These are phyloP conservation scores for Platygyra sinensis DNA, from an alignment of 64 coral and sea anemone species.

Conservation along the genomic window DNA sequence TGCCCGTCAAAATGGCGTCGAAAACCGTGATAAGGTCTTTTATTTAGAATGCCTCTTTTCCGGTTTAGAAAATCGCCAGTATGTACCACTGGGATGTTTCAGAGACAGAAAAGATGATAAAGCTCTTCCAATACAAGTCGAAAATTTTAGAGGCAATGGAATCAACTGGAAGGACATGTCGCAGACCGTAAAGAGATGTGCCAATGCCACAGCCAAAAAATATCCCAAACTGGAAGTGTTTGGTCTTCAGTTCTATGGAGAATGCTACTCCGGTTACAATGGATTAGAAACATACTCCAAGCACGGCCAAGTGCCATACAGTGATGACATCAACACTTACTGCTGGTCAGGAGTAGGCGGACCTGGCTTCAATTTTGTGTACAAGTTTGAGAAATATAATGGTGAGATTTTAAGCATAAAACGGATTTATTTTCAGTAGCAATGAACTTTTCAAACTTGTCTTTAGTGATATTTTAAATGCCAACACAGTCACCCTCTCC, in stretches of 20 bases:
- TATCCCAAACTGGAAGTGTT: constrained; percentile 5
- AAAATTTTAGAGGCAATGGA: constrained; percentile 6
- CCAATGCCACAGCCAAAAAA: neutral
- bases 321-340: neutral
- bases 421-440: no score
- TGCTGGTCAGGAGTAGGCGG: constrained; percentile 18
- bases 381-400: constrained; percentile 5
- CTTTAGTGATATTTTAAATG: no score
- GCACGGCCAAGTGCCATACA: neutral
- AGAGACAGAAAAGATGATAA: neutral
- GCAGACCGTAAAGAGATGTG: neutral
- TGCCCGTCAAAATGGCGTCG: no score
- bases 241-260: neutral
- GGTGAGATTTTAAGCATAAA: neutral
- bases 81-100: constrained; percentile 47
- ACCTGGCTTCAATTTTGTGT: neutral
- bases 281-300: neutral
- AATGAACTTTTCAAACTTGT: no score
- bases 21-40: no score
- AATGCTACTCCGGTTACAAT: constrained; percentile 27
- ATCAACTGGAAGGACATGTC: constrained; percentile 57
- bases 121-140: constrained; percentile 35
- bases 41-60: neutral
- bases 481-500: no score
- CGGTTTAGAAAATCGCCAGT: neutral